These are phyloP conservation scores for Taxidea taxus DNA, from an alignment of 2,113 vertebrate genomes.

Conservation along the genomic window DNA sequence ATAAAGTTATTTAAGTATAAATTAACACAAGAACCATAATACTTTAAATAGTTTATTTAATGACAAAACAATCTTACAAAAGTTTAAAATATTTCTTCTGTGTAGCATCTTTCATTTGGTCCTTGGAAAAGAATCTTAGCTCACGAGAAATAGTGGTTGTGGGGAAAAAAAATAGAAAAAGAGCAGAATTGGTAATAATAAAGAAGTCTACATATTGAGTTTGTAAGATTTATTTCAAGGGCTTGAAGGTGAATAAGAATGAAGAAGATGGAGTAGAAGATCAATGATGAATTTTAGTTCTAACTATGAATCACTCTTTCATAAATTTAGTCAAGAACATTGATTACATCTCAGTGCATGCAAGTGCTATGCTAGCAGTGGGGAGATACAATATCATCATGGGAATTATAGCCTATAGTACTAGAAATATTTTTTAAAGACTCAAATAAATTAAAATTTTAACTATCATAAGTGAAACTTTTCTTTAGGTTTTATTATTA, in stretches of 20 bases:
- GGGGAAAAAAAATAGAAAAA: background rate
- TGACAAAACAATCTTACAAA: background rate
- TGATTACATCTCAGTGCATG: background rate
- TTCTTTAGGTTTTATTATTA: background rate
- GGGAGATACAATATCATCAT: background rate
- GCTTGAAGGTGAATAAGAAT: background rate
- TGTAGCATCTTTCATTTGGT: background rate
- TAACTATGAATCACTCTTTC: background rate
- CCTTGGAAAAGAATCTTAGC: background rate
- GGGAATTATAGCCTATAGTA: background rate
- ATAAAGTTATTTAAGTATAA: background rate
- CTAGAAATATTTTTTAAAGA: background rate
- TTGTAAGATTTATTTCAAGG: constrained; percentile 30
- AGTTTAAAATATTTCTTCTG: background rate
- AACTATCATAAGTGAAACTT: background rate
- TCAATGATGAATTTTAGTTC: constrained; percentile 33
- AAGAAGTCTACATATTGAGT: background rate
- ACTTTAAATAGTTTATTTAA: background rate
- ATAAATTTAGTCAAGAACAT: background rate
- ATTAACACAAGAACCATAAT: background rate
- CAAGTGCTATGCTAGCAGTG: background rate
- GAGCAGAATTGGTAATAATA: background rate
- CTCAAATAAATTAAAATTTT: background rate
- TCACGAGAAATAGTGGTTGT: background rate
- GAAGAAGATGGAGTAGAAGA: background rate